These are phyloP conservation scores for Muscicapa striata DNA, from an alignment of 2,797 vertebrate species.

Conservation along the genomic window DNA sequence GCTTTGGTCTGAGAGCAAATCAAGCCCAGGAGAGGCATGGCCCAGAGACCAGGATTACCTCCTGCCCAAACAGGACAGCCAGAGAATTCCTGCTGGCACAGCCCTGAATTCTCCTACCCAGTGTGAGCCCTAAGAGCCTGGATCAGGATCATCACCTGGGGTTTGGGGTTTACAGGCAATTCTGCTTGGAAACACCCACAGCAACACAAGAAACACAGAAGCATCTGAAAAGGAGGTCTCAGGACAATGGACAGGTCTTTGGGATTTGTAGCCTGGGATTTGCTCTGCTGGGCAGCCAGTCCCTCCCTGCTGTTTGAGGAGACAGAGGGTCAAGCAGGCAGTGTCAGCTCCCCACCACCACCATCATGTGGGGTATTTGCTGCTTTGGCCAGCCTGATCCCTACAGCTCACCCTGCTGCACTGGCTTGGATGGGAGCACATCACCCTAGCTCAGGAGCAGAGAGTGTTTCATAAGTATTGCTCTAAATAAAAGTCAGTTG, in stretches of 20 bases:
- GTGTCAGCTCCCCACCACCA: neutral
- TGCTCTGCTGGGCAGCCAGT: neutral
- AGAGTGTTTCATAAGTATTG: accelerated
- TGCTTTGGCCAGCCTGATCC: neutral
- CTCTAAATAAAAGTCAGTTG: neutral
- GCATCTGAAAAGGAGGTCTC: neutral
- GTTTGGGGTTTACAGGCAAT: neutral
- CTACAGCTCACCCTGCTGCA: neutral
- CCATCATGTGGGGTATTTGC: neutral
- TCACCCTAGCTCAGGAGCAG: neutral
- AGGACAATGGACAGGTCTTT: neutral
- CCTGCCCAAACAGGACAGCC: neutral
- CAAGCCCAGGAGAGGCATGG: neutral
- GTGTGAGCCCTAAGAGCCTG: neutral
- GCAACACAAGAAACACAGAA: neutral
- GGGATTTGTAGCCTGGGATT: neutral
- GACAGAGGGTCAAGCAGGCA: neutral
- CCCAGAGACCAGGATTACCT: neutral
- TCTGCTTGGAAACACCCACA: neutral
- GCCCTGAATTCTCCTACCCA: neutral
- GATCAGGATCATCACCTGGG: neutral
- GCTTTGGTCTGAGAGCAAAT: neutral
- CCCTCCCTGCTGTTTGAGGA: neutral
- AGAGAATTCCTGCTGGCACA: neutral
- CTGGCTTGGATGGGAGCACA: neutral